phyloP scores from a whole-genome alignment of 2,113 vertebrate species.

The Lepisosteus osseus region DNA sequence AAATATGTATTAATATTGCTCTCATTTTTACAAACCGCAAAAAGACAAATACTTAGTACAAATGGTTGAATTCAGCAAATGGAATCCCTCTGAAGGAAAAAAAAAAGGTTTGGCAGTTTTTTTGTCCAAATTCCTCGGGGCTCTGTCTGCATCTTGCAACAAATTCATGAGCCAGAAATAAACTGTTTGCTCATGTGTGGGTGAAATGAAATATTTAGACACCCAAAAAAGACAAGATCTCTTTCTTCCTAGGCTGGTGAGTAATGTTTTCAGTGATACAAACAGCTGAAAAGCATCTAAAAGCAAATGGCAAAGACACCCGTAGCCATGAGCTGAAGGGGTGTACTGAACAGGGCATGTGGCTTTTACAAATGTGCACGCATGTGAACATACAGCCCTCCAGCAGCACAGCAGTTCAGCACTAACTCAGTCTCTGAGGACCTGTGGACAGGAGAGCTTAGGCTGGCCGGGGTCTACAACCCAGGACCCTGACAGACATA shows the following conservation, averaged over 20 bases:
- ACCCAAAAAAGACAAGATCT: constrained; percentile 46
- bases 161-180: constrained; percentile 63
- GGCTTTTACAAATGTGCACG: neutral
- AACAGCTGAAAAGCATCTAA: constrained; percentile 1
- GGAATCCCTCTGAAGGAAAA: constrained; percentile 1
- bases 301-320: constrained; percentile 7
- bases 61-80: neutral
- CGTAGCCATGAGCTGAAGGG: constrained; percentile 19
- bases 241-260: constrained; percentile 37
- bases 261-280: constrained; percentile 3
- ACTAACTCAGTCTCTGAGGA: no score
- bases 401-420: no score
- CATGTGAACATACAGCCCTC: no score
- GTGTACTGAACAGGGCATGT: constrained; percentile 37
- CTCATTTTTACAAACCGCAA: no score
- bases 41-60: no score
- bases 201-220: constrained; percentile 57
- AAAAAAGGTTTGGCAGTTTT: constrained; percentile 41
- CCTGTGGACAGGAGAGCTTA: no score
- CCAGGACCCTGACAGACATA: no score
- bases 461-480: no score
- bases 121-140: constrained; percentile 55
- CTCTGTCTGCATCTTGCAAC: constrained; percentile 57
- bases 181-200: constrained; percentile 67
- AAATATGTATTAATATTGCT: no score